Evolutionary conservation across 2,888 invertebrate genomes (phyloP).

Genomic region (Abrostola tripartita): DNA sequence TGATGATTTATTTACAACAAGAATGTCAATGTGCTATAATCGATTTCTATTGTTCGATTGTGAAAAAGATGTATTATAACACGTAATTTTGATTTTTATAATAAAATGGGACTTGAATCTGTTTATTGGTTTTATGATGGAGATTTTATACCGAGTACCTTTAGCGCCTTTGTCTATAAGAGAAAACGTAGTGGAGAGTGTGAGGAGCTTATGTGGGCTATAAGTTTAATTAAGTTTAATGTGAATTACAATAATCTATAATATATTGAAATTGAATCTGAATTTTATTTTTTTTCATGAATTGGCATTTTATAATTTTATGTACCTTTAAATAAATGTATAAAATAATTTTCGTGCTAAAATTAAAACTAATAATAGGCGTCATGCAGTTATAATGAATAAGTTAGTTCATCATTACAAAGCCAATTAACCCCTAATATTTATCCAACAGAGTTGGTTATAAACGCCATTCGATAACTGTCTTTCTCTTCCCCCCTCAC

Average conservation of each 20-base stretch:
- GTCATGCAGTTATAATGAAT: not conserved
- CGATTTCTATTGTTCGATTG: conserved; percentile 87
- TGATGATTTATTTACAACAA: conserved; percentile 84
- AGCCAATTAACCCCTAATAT: conserved; percentile 12
- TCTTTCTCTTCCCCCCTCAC: too few relatives aligned
- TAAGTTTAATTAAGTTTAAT: conserved; percentile 88
- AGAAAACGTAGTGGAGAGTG: conserved; percentile 81
- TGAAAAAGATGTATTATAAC: conserved; percentile 87
- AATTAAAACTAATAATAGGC: conserved; percentile 20
- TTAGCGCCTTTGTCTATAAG: conserved; percentile 86
- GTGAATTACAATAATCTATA: conserved; percentile 89
- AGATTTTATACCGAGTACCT: conserved; percentile 88
- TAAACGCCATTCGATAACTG: not conserved
- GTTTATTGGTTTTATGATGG: conserved; percentile 88
- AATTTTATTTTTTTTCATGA: conserved; percentile 86
- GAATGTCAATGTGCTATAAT: conserved; percentile 85
- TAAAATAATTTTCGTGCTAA: conserved; percentile 24
- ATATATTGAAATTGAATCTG: conserved; percentile 89
- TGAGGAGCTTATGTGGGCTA: conserved; percentile 88
- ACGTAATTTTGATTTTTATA: conserved; percentile 89
- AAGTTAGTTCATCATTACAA: not conserved
- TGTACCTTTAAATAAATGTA: conserved; percentile 61
- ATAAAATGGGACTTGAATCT: conserved; percentile 89
- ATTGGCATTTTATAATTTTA: conserved; percentile 81
- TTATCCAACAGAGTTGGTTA: not conserved